Evolutionary conservation across 2,888 invertebrate genomes (phyloP).

Genomic region (Heteropelma amictum): DNA sequence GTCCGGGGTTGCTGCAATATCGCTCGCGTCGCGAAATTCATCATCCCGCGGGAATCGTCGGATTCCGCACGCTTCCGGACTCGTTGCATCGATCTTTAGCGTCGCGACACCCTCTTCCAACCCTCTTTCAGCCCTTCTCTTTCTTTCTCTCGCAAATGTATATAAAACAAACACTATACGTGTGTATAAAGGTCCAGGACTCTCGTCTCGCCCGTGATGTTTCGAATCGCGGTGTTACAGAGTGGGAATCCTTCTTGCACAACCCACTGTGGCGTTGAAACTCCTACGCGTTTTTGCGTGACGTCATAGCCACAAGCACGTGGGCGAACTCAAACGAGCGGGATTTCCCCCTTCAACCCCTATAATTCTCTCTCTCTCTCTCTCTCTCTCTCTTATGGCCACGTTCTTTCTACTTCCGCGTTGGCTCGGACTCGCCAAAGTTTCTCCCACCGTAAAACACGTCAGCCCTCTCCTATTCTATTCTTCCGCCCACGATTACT

Average conservation of each 20-base stretch:
- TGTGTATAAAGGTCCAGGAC: conserved; percentile 21
- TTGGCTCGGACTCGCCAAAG: conserved; percentile 17
- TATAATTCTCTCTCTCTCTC: conserved; percentile 41
- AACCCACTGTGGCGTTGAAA: conserved; percentile 65
- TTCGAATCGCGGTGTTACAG: not conserved
- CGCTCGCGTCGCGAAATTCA: conserved; percentile 61
- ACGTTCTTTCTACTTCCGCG: too few species aligned
- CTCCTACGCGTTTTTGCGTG: conserved; percentile 79
- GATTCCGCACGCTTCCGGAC: conserved; percentile 67
- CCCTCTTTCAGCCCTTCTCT: conserved; percentile 69
- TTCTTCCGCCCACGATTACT: conserved; percentile 19
- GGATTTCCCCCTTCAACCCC: conserved; percentile 41
- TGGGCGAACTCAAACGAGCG: conserved; percentile 74
- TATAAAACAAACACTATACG: too few species aligned
- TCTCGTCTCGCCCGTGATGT: conserved; percentile 61
- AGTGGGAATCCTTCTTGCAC: not conserved
- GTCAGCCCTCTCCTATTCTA: conserved; percentile 23
- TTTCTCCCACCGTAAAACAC: conserved; percentile 21
- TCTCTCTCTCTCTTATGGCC: conserved; percentile 7
- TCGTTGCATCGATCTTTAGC: conserved; percentile 72
- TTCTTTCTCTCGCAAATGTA: conserved; percentile 53
- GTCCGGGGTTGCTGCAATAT: not conserved
- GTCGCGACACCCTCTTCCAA: conserved; percentile 69
- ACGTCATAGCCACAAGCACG: conserved; percentile 75
- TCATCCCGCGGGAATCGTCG: conserved; percentile 72